Conservation (phyloP, 2,888 invertebrate genomes). For the Harpagoxenus sublaevis region DNA sequence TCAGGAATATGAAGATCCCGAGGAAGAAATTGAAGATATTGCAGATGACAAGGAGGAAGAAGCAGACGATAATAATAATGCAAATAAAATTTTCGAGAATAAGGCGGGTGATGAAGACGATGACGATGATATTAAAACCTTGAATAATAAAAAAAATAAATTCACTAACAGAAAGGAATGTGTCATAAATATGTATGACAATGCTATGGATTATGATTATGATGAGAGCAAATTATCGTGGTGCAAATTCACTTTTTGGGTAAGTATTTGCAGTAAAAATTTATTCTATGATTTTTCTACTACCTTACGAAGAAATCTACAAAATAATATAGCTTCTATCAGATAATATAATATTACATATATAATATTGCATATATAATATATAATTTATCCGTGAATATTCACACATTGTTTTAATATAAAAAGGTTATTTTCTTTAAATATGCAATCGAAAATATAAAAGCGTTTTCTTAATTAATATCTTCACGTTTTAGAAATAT, state of each 20-base stretch:
- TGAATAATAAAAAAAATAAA: not conserved
- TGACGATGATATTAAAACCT: slow-evolving; percentile 83
- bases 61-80: slow-evolving; percentile 85
- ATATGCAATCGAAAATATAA: no score
- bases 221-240: slow-evolving; percentile 93
- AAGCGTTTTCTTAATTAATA: no score
- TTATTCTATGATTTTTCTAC: slow-evolving; percentile 92
- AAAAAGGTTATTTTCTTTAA: not conserved
- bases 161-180: slow-evolving; percentile 66
- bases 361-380: not conserved
- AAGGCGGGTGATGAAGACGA: slow-evolving; percentile 84
- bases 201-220: slow-evolving; percentile 90
- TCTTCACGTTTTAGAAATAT: no score
- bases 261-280: slow-evolving; percentile 84
- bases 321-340: not conserved
- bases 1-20: slow-evolving; percentile 87
- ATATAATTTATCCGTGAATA: not conserved
- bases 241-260: slow-evolving; percentile 94
- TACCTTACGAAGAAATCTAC: slow-evolving; percentile 69
- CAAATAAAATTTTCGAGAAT: slow-evolving; percentile 84
- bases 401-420: not conserved
- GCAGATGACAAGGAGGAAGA: slow-evolving; percentile 83
- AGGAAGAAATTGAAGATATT: slow-evolving; percentile 85
- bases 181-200: slow-evolving; percentile 85
- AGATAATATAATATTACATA: not conserved